phyloP scores from a whole-genome alignment of 2,113 vertebrate genomes.

The Ammospiza caudacuta region DNA sequence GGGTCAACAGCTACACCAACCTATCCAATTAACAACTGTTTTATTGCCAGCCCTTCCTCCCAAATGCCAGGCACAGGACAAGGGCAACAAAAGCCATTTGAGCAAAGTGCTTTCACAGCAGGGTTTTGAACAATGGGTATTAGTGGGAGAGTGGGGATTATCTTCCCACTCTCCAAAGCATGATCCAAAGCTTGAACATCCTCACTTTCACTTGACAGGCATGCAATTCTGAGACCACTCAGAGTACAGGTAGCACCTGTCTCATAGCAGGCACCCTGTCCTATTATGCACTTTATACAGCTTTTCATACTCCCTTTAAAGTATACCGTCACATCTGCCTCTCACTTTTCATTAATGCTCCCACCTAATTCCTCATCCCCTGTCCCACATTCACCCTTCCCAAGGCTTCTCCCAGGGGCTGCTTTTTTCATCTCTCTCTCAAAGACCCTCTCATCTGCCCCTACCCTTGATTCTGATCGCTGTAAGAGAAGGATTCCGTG shows the following conservation, averaged over 20 bases:
- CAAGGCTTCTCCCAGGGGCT: not conserved
- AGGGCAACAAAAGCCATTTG: not conserved
- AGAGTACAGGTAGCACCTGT: not conserved
- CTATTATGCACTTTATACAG: not conserved
- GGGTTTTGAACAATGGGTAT: fast-evolving
- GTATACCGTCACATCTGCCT: not conserved
- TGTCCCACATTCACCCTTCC: not conserved
- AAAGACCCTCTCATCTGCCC: slow-evolving; percentile 5
- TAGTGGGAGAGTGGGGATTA: not conserved
- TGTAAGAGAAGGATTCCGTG: slow-evolving; percentile 34
- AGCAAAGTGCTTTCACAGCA: not conserved
- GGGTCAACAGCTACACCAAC: not conserved
- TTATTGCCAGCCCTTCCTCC: not conserved
- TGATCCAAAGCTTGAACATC: not conserved
- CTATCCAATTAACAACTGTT: not conserved
- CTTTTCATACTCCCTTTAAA: not conserved
- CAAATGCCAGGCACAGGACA: not conserved
- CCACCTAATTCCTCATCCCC: not conserved
- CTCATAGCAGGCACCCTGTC: not conserved
- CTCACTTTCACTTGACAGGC: not conserved
- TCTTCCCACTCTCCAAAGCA: not conserved
- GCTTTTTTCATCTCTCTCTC: not conserved
- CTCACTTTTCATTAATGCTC: not conserved
- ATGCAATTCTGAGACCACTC: not conserved
- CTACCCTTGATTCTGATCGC: slow-evolving; percentile 72